Conservation (phyloP, 2,888 invertebrate species). For the Brachypalpus laphriformis region DNA sequence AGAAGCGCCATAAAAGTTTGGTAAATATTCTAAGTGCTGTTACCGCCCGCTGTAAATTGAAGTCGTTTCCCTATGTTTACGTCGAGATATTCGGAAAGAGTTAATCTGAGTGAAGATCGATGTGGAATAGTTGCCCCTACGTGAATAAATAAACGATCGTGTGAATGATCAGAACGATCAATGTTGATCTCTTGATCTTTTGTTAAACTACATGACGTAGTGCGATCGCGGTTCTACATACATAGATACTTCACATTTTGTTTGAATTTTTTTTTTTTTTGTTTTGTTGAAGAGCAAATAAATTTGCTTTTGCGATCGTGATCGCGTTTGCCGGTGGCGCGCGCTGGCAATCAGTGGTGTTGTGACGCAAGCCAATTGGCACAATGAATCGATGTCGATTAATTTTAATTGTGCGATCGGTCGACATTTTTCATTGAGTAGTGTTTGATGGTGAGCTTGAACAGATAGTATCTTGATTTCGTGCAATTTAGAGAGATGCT, state of each 20-base stretch:
- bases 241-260: background rate
- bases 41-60: background rate
- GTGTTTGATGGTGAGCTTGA: background rate
- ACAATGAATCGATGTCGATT: slow-evolving; percentile 54
- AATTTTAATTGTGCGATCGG: slow-evolving; percentile 47
- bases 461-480: slow-evolving; percentile 6
- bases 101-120: background rate
- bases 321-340: background rate
- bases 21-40: background rate
- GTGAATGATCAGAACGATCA: background rate
- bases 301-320: background rate
- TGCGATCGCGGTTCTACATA: background rate
- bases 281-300: slow-evolving; percentile 20
- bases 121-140: background rate
- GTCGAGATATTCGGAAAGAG: background rate
- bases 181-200: background rate
- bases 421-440: slow-evolving; percentile 3
- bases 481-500: background rate
- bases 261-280: background rate
- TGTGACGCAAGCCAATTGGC: slow-evolving; percentile 59
- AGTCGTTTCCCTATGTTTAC: background rate
- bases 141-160: slow-evolving; percentile 1
- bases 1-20: background rate
- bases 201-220: background rate
- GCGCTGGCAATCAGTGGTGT: slow-evolving; percentile 12